phyloP scores from a whole-genome alignment of 2,888 invertebrate species.

The Cheilosia pagana region DNA sequence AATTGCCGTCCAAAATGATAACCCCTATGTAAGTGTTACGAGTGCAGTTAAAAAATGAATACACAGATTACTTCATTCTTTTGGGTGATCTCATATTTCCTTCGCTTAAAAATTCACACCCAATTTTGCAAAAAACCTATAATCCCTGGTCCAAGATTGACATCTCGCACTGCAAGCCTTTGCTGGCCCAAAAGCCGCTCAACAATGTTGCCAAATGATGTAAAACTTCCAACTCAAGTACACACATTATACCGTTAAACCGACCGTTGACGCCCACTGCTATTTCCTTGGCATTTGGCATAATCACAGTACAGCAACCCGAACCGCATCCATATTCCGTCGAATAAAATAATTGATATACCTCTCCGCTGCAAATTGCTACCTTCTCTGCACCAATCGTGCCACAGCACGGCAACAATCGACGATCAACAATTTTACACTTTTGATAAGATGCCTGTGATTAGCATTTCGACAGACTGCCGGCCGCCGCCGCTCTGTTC shows the following conservation, averaged over 20 bases:
- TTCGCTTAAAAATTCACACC: too few relatives aligned
- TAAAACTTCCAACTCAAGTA: not conserved
- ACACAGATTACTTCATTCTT: too few relatives aligned
- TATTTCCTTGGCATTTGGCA: conserved; percentile 18
- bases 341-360: conserved; percentile 14
- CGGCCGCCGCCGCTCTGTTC: not conserved
- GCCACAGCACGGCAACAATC: conserved; percentile 4
- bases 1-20: too few relatives aligned
- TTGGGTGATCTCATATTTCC: too few relatives aligned
- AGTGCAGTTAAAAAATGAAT: too few relatives aligned
- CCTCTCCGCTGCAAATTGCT: conserved; percentile 13
- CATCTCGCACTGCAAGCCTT: too few relatives aligned
- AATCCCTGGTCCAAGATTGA: too few relatives aligned
- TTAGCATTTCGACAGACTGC: conserved; percentile 27
- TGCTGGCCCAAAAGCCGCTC: too few relatives aligned
- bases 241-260: not conserved
- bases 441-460: conserved; percentile 29
- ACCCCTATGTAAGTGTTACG: too few relatives aligned
- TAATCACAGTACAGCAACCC: conserved; percentile 10
- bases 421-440: conserved; percentile 43
- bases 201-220: not conserved
- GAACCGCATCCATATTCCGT: conserved; percentile 22
- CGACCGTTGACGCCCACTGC: not conserved
- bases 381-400: not conserved
- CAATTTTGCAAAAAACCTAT: too few relatives aligned